Evolutionary conservation across 2,113 vertebrate genomes (phyloP), one percentile per base, ranked within the genome.

Genomic region (Eolophus roseicapilla): DNA sequence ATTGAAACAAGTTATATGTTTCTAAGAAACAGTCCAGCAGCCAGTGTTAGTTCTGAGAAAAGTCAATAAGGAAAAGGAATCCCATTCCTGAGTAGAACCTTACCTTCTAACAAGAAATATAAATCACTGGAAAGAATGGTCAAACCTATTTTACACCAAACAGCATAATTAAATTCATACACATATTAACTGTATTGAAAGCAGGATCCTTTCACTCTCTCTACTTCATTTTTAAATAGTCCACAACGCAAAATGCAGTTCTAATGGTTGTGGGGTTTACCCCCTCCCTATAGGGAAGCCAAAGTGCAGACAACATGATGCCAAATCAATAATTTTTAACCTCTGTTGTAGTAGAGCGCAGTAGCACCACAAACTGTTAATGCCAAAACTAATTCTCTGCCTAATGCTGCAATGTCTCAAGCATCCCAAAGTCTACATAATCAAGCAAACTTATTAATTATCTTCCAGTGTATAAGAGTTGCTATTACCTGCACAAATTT

Each of bases 281-380:
- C 52, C 27, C 23, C 17, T 76, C 83, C 79, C 57, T 83, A 29
- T 3, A 60, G 23, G 39, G 20, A 92, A 64, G 50, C 50, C 84
- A 84, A 90, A 90, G 33, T 18, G 52, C 35, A 87, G 65, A 81
- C 59, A 35, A 62, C 2, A 27, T 0, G 24, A 77, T 41, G 14
- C 27, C 55, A 83, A 43, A 76, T 31, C 15, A 49, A 0, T 33
- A 6, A 27, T n/a, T 53, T 68, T 67, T 84, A 85, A 75, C 39
- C 46, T 64, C 6, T 43, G 3, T 0, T 24, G n/a, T 2, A 89
- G 25, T 24, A 74, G 9, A 78, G 39, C 3, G 1, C 0, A 67
- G 46, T 1, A 75, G 25, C n/a, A 81, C 9, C 41, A 37, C 18
- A 31, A 59, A 29, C 33, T 70, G 65, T 11, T 55, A 64, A 15